phyloP scores from a whole-genome alignment of 2,888 invertebrate genomes.

The Eristalis intricaria region DNA sequence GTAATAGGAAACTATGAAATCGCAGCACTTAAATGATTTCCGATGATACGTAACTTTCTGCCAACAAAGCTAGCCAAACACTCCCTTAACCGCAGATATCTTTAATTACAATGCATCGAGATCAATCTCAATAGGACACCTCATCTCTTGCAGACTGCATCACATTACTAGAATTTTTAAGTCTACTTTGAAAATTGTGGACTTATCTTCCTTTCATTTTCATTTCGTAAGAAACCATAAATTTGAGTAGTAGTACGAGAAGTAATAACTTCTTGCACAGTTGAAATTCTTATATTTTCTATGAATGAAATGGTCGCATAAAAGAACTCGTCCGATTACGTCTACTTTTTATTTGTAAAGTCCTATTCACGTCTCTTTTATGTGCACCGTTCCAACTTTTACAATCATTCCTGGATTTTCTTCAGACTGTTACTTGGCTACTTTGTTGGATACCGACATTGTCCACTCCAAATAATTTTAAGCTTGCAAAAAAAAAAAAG shows the following conservation, averaged over 20 bases:
- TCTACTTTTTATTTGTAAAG: neutral
- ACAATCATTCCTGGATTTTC: neutral
- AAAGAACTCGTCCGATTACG: neutral
- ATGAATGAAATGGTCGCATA: neutral
- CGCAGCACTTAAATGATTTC: no score
- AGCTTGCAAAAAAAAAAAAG: neutral
- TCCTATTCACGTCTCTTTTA: neutral
- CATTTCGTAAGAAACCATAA: neutral
- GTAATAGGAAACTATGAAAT: no score
- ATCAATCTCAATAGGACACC: no score
- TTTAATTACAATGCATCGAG: no score
- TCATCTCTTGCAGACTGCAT: no score
- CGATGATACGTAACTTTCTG: no score
- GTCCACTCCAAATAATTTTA: constrained; percentile 14
- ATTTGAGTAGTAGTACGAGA: neutral
- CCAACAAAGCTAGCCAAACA: no score
- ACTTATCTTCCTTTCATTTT: neutral
- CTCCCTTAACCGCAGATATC: no score
- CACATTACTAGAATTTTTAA: no score
- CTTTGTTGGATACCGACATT: neutral
- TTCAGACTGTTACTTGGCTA: neutral
- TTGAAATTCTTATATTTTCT: neutral
- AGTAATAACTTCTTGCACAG: constrained; percentile 7
- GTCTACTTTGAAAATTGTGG: no score
- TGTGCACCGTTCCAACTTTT: neutral